Conservation (phyloP, 2,113 vertebrate genomes). For the Steatornis caripensis region DNA sequence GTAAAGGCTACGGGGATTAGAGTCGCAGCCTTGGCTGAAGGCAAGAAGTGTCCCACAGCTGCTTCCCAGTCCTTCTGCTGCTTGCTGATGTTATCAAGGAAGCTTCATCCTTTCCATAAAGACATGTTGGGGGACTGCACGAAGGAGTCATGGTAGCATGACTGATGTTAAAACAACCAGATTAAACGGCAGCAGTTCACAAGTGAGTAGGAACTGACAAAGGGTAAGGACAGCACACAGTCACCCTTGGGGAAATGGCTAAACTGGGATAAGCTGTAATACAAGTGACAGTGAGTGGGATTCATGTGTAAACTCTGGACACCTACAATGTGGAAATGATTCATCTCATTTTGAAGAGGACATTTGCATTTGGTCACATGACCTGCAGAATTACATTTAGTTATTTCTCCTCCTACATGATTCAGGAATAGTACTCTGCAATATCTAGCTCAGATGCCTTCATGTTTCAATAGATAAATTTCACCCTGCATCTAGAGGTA, state of each 20-base stretch:
- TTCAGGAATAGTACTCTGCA: neutral
- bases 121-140: neutral
- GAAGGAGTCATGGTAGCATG: neutral
- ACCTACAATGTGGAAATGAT: constrained; percentile 27
- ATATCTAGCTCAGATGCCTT: neutral
- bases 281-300: neutral
- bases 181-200: neutral
- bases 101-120: neutral
- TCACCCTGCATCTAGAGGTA: neutral
- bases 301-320: constrained; percentile 12
- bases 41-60: neutral
- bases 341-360: constrained; percentile 19
- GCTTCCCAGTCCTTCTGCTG: neutral
- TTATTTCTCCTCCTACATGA: neutral
- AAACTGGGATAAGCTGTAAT: neutral
- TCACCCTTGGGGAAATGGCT: neutral
- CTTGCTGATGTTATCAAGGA: neutral
- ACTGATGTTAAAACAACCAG: neutral
- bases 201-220: neutral
- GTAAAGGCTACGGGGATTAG: neutral
- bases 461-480: neutral
- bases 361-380: neutral
- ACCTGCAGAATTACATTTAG: neutral
- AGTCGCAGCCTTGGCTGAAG: neutral
- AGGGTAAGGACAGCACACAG: neutral